Evolutionary conservation across 2,888 invertebrate genomes (phyloP), one percentile per base, ranked within the genome.

Genomic region (Serrognathus titanus): DNA sequence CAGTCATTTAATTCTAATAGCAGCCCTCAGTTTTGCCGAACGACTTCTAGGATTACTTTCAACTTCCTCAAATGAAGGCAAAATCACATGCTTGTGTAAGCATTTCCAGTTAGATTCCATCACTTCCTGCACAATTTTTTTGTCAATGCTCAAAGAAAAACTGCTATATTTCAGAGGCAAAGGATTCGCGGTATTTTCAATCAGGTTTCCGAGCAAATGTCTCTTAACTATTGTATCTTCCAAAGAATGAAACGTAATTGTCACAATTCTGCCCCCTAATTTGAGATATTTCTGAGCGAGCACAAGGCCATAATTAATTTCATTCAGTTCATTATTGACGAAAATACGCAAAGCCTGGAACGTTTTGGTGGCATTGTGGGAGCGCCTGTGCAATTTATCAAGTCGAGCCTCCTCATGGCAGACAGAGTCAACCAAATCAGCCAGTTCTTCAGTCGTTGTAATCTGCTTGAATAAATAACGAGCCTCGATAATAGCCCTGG

Each of bases 281-380:
- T 90, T 92, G 16, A 97, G 81, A 70, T 85, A 90, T 70, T 82
- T 83, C 60, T 87, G 84, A 0, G 94, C 90, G 53, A 94, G 69
- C 20, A 91, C 74, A 76, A 97, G 84, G 0, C 87, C 96, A 74
- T 90, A 92, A 79, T 96, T 92, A 1, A 97, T 83, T 81, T 97
- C 96, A 75, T 97, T 97, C 1, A 97, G 78, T 79, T 97, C 97
- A 75, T 97, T 92, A 73, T 97, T 97, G 0, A 97, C 92, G 77
- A 97, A 96, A 69, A 97, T 97, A 58, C 97, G 82, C 59, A 97
- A 75, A 0, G 97, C 97, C 80, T 95, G 88, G 78, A 97, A 97
- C 0, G 93, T 88, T 81, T 94, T 95, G 0, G 95, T 96, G 0
- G 96, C 97, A 58, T 85, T 83, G 69, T 96, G 94, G 2, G 88